Base-by-base conservation (phyloP, 2,113 vertebrate species). In the Oryzias woworae region DNA sequence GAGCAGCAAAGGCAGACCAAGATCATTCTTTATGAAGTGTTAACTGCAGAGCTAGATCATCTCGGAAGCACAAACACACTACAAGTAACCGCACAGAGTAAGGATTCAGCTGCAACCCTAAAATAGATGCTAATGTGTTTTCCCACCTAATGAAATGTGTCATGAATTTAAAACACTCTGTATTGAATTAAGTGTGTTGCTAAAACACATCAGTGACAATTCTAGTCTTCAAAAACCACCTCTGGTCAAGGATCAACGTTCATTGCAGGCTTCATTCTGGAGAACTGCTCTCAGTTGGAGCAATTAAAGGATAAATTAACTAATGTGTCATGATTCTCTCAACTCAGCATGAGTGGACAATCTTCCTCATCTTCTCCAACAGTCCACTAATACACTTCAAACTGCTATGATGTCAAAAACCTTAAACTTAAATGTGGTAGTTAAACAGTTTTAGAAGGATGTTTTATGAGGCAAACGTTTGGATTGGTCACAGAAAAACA, bases 261-360 rank as follows among this genome's bases (percentile, higher is more conserved):
- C 77, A 58, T 62, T 54, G 55, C 61, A 54, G 69, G 77, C 66
- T 77, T 65, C 46, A 23, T 54, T 60, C 60, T 58, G 46, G 52
- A 66, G 67, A 77, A 72, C 76, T 75, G 72, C 64, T 73, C 75
- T 58, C 59, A 66, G 81, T 80, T 75, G 36, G 78, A 81, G 53
- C 42, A 14, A 73, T 69, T 89, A 86, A 92, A 88, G 84, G 73
- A 87, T 73, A 64, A 66, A 82, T 58, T 78, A 77, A 65, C 75
- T 80, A 75, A 78, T 73, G 73, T 46, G 80, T 56, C 4, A 49
- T 52, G 57, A 82, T 52, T 69, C 59, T 24, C 68, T 71, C 36
- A 66, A 59, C 56, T 26, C 69, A 59, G 70, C 51, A 15, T 70
- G 73, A 65, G 49, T 5, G 6, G 48, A 73, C 57, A 68, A 28